Base-by-base conservation (phyloP, 1,140 invertebrate species). In the Ceratina calcarata region DNA sequence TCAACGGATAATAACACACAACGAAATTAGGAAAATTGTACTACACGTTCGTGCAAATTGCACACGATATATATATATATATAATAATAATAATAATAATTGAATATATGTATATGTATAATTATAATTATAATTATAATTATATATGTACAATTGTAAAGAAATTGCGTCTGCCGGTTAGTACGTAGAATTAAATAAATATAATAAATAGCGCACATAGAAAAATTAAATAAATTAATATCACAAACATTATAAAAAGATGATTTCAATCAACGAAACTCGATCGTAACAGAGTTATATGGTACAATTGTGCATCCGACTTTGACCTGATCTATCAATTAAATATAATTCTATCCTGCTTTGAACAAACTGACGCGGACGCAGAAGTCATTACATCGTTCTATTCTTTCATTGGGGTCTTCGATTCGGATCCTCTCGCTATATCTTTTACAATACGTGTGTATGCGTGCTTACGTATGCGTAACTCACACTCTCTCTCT, bases 151-250 rank as follows among this genome's bases (percentile, higher is more conserved):
- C 66, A 81, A 49, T 70, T 81, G 32, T 53, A 70, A 69, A 76
- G 74, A 18, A 81, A 60, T 37, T 1, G n/a, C 20, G 8, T 27
- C n/a, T 37, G 2, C 13, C 22, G 24, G 24, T 55, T 62, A 37
- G 37, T 53, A 4, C 27, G 53, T 22, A 51, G 45, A 62, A 61
- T 49, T 45, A 45, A 78, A 72, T 78, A 78, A 78, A 72, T 78
- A 55, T 32, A 78, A 78, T 78, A 73, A 79, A 73, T 80, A 80
- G 27, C 0, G 24, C 37, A 69, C 65, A 32, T 68, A 76, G 32
- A 80, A 69, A 80, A 62, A 57, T 57, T 13, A n/a, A 76, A 76
- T 80, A 80, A 80, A 80, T 78, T 74, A 80, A 64, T 76, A 80
- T 80, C 65, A 80, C 78, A 76, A 79, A 75, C 15, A 49, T 62